Base-by-base conservation (phyloP, 2,797 vertebrate species). In the Vireo griseus region DNA sequence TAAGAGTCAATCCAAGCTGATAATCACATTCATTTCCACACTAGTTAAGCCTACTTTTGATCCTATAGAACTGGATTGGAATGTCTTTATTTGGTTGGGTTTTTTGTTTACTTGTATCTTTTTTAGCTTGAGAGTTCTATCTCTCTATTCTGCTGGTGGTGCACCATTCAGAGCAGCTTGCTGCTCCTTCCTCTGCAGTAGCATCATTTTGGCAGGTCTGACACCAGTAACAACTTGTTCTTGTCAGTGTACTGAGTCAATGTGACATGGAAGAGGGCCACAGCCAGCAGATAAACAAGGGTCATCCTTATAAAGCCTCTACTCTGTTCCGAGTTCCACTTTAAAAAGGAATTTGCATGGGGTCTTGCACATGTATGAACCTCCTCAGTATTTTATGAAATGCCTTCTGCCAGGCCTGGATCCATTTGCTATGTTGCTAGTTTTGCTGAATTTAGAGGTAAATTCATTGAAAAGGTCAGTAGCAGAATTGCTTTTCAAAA, bases 141-240 rank as follows among this genome's bases (percentile, higher is more conserved):
- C 47, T 88, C 31, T 45, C 47, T 78, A 77, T 94, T 90, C 51
- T 94, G 96, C 94, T 94, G 92, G 88, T 92, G 59, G 51, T 91
- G 91, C 81, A 84, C 48, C 69, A 29, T 72, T 76, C 73, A 81
- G 58, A 86, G 82, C 61, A 76, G 74, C 58, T 91, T 95, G 45
- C 75, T 82, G 31, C 51, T 92, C 79, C 89, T 59, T 84, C 54
- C 62, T 90, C 73, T 91, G 73, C 89, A 86, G 73, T 84, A 73
- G 9, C 85, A 94, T 28, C 66, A 50, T 86, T 79, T 92, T 94
- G 91, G 82, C 94, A 96, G 73, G 51, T 72, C 82, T 95, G 91
- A 95, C 89, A 91, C 76, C 81, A 94, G 66, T 78, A 95, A 94
- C 89, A 90, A 94, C 91, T 96, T 94, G 75, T 50, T 96, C 94